Evolutionary conservation across 2,888 invertebrate genomes (phyloP).

Genomic region (Micropterix aruncella): DNA sequence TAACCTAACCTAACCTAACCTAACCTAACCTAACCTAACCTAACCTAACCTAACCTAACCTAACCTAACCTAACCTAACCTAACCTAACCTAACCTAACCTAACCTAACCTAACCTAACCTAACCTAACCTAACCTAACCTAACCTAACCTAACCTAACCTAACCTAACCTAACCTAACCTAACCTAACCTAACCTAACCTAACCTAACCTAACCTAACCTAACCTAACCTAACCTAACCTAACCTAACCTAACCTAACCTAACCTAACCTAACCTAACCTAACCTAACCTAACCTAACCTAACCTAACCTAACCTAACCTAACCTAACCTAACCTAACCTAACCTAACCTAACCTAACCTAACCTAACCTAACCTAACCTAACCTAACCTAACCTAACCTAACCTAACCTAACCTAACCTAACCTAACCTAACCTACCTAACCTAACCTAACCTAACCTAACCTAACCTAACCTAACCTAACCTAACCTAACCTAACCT

Average conservation of each 20-base stretch:
- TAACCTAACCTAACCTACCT: slow-evolving; percentile 7
- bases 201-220: slow-evolving; percentile 12
- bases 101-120: slow-evolving; percentile 10
- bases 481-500: slow-evolving; percentile 9
- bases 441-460: slow-evolving; percentile 8
- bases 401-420: slow-evolving; percentile 8
- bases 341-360: slow-evolving; percentile 7
- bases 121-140: slow-evolving; percentile 9
- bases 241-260: slow-evolving; percentile 11
- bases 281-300: slow-evolving; percentile 11
- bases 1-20: slow-evolving; percentile 7
- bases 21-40: slow-evolving; percentile 7
- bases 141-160: too few relatives aligned
- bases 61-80: slow-evolving; percentile 9
- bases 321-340: slow-evolving; percentile 9
- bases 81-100: slow-evolving; percentile 10
- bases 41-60: too few relatives aligned
- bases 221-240: slow-evolving; percentile 13
- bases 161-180: slow-evolving; percentile 9
- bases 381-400: slow-evolving; percentile 8
- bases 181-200: slow-evolving; percentile 10
- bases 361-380: slow-evolving; percentile 11
- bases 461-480: slow-evolving; percentile 8
- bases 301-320: slow-evolving; percentile 9
- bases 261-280: slow-evolving; percentile 13